Base-by-base conservation (phyloP, 2,888 invertebrate genomes). In the Andrena marginata region DNA sequence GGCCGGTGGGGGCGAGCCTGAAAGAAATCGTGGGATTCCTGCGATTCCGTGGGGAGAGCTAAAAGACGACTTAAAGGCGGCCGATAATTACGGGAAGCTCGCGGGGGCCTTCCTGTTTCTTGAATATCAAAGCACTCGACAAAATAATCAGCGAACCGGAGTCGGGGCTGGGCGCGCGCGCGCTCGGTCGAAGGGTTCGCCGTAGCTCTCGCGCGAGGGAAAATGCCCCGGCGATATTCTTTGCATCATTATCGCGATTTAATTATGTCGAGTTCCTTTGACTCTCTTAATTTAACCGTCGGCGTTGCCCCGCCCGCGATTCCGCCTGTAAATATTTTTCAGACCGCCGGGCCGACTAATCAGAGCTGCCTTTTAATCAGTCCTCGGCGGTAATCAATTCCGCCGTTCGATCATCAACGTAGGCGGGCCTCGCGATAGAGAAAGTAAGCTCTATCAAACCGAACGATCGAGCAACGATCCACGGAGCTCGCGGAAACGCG, bases 161-260 rank as follows among this genome's bases (percentile, higher is more conserved):
- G 84, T 64, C 70, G 74, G 71, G 67, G 48, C 76, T 77, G 85
- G 82, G 85, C 87, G 85, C 80, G 70, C 85, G 85, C 87, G 85
- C 80, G 70, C 85, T n/a, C n/a, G 86, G 84, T 70, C 82, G 87
- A 87, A 84, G 87, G 87, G 80, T 87, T 86, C 70, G 82, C 33
- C 54, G 10, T 0, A 73, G 85, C 72, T 69, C 71, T 65, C 63
- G 76, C 63, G 65, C 60, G 71, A 69, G 56, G 64, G 65, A 51
- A 51, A 72, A 74, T 63, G 69, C 60, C 74, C 74, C 84, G 69
- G 70, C 80, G 90, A 90, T 91, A 91, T 91, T 92, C 91, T 92
- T 92, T 92, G 91, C 89, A 87, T 92, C 91, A 92, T 92, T 92
- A 92, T 91, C 90, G 90, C 89, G 91, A 92, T 92, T 92, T 92